phyloP scores from a whole-genome alignment of 92 coral and sea anemone species.

The Porites cylindrica region DNA sequence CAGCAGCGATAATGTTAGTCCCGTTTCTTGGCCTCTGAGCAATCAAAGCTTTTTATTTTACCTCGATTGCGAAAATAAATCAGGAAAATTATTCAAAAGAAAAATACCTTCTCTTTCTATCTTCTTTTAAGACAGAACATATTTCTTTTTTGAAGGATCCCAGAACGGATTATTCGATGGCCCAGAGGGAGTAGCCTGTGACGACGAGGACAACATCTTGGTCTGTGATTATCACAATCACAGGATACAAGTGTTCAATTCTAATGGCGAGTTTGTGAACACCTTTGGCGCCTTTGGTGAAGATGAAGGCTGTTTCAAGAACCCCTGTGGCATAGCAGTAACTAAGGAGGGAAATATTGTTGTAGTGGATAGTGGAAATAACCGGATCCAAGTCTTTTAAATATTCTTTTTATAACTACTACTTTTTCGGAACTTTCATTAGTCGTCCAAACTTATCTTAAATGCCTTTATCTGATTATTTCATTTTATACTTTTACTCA shows the following conservation, averaged over 20 bases:
- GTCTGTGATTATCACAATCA: conserved; percentile 98
- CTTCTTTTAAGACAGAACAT: no score
- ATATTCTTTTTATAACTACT: neutral
- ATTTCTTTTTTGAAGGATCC: conserved; percentile 64
- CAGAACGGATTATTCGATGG: conserved; percentile 94
- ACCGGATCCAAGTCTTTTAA: conserved; percentile 89
- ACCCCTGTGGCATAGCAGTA: conserved; percentile 97
- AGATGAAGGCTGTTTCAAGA: conserved; percentile 88
- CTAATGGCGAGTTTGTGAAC: conserved; percentile 82
- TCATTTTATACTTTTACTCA: no score
- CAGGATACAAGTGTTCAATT: conserved; percentile 86
- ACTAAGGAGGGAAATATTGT: conserved; percentile 89
- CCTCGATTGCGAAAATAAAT: no score
- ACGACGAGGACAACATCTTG: conserved; percentile 94
- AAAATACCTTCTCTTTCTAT: no score
- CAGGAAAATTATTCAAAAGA: no score
- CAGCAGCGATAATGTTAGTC: no score
- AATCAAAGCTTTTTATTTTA: no score
- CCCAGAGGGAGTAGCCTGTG: conserved; percentile 94
- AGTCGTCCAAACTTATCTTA: no score
- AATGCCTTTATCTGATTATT: no score
- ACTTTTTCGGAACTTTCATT: neutral
- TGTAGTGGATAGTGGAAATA: conserved; percentile 93
- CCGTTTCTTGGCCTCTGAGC: no score
- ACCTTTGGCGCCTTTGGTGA: conserved; percentile 92